Evolutionary conservation across 1,140 invertebrate species (phyloP), one percentile per base, ranked within the genome.

Genomic region (Nautilus pompilius): DNA sequence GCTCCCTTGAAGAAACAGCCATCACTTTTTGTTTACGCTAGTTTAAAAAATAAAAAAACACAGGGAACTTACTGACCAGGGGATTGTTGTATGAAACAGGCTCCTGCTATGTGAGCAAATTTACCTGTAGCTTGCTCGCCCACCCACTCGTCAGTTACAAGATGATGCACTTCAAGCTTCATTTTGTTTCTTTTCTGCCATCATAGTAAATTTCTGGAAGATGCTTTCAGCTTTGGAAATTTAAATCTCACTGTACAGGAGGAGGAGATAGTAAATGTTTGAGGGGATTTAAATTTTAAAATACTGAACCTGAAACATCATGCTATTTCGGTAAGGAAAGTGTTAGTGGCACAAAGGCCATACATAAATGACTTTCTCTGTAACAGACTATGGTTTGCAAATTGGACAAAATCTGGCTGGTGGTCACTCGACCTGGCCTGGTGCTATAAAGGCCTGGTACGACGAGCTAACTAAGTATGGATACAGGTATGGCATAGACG

Each of bases 331-430:
- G n/a, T n/a, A n/a, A n/a, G n/a, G n/a, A n/a, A n/a, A n/a, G n/a
- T n/a, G n/a, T n/a, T n/a, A n/a, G n/a, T n/a, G n/a, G n/a, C n/a
- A n/a, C n/a, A n/a, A n/a, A n/a, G n/a, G n/a, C n/a, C n/a, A n/a
- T n/a, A n/a, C n/a, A n/a, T n/a, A n/a, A n/a, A n/a, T n/a, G n/a
- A n/a, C n/a, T n/a, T n/a, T n/a, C n/a, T n/a, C n/a, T n/a, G n/a
- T n/a, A n/a, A n/a, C n/a, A n/a, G 67, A 60, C 0, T 60, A 67
- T 22, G 74, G 74, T 15, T 45, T 75, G 56, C 55, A 62, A 5
- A 65, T 76, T 46, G 76, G 76, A 28, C 76, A 78, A 54, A 78
- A 78, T 54, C 70, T 75, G 8, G 76, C 74, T 5, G 71, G 67
- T 0, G 76, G 76, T 13, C 73, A 75, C 60, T 41, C 57, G 15